phyloP scores from a whole-genome alignment of 2,888 invertebrate genomes.

The Matsumyia berberina region DNA sequence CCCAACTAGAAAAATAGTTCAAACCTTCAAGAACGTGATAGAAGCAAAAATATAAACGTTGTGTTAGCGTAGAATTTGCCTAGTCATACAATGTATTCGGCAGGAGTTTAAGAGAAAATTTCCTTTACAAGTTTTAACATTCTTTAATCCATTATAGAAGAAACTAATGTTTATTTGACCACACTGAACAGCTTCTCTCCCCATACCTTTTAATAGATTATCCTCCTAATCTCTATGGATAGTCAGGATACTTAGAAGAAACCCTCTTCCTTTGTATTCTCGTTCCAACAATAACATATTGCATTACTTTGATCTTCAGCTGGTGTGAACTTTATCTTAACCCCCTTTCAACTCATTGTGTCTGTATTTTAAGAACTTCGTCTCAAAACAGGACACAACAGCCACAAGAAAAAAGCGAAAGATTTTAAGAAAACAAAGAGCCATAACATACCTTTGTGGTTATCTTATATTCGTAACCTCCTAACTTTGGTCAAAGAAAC shows the following conservation, averaged over 20 bases:
- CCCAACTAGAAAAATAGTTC: too few species aligned
- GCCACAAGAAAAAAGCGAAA: slow-evolving; percentile 6
- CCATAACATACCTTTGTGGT: slow-evolving; percentile 39
- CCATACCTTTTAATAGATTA: too few species aligned
- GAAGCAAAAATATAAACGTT: too few species aligned
- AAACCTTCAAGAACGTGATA: too few species aligned
- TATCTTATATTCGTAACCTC: slow-evolving; percentile 37
- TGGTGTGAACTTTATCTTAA: slow-evolving; percentile 27
- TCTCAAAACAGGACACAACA: neutral
- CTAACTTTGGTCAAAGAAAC: slow-evolving; percentile 52
- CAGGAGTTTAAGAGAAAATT: too few species aligned
- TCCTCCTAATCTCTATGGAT: neutral
- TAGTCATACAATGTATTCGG: too few species aligned
- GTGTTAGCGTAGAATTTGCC: too few species aligned
- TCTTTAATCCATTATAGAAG: too few species aligned
- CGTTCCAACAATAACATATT: neutral
- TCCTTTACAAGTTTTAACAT: too few species aligned
- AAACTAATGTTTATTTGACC: too few species aligned
- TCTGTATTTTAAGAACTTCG: slow-evolving; percentile 1
- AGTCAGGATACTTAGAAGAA: too few species aligned
- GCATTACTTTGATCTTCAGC: slow-evolving; percentile 34
- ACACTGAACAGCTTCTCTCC: too few species aligned
- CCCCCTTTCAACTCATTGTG: slow-evolving; percentile 12
- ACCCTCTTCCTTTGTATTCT: neutral
- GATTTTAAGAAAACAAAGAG: slow-evolving; percentile 22